Percentiles rank a stretch among this genome's conserved stretches.
Evolutionary conservation across 2,113 vertebrate species (phyloP).

Genomic region (Gyps fulvus): DNA sequence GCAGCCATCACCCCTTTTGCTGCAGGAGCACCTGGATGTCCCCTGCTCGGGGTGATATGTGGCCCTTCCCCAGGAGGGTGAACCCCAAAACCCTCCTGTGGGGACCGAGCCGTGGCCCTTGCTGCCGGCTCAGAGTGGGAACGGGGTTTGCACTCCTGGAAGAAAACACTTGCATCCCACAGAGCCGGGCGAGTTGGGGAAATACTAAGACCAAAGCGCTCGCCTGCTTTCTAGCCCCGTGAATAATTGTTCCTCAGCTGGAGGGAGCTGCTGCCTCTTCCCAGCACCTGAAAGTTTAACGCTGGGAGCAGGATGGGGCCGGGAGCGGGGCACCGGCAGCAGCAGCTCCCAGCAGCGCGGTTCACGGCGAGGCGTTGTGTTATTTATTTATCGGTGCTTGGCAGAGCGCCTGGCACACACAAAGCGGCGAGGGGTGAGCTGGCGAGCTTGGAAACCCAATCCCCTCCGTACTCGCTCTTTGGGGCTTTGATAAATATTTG

Average conservation of each 20-base stretch:
- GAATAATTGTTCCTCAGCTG: neutral
- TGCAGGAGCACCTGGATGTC: neutral
- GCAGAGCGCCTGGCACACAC: constrained; percentile 5
- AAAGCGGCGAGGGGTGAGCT: constrained; percentile 33
- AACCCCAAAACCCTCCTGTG: neutral
- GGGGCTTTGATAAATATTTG: constrained; percentile 72
- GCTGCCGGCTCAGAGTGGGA: rapidly evolving
- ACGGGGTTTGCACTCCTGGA: neutral
- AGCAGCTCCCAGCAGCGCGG: neutral
- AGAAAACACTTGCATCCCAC: rapidly evolving
- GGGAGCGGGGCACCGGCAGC: neutral
- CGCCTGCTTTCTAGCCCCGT: rapidly evolving
- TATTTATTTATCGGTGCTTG: constrained; percentile 52
- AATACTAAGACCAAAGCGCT: neutral
- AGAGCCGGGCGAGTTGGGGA: neutral
- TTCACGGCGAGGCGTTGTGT: neutral
- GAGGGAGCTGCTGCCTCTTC: neutral
- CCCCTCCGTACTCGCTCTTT: neutral
- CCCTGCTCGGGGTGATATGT: rapidly evolving
- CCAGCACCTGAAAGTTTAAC: neutral
- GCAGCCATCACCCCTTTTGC: neutral
- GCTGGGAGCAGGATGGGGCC: neutral
- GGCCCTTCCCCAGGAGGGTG: neutral
- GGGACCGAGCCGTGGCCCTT: rapidly evolving
- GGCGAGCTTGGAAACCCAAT: constrained; percentile 4